Conservation (phyloP, 1,140 invertebrate species). For the Vanessa tameamea region DNA sequence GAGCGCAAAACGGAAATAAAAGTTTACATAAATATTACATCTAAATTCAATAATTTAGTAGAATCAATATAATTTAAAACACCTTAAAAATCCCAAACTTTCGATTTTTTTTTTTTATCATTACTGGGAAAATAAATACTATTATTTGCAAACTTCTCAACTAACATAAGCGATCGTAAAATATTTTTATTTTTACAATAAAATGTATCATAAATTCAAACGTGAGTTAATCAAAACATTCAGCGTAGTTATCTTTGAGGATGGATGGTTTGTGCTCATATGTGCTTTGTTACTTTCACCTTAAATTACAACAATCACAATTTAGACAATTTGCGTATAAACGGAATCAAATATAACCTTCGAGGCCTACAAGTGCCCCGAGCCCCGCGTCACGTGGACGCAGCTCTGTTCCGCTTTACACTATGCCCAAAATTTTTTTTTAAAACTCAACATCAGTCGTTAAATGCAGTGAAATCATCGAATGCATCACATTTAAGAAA, state of each 20-base stretch:
- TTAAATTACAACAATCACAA: slow-evolving; percentile 76
- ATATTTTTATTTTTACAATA: slow-evolving; percentile 77
- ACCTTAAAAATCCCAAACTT: slow-evolving; percentile 69
- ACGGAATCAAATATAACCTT: slow-evolving; percentile 39
- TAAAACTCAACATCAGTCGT: slow-evolving; percentile 72
- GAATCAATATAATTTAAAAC: slow-evolving; percentile 70
- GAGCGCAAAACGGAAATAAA: slow-evolving; percentile 57
- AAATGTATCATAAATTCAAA: slow-evolving; percentile 81
- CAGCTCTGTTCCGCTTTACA: slow-evolving; percentile 38
- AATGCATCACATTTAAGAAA: slow-evolving; percentile 71
- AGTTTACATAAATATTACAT: slow-evolving; percentile 55
- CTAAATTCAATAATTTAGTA: slow-evolving; percentile 70
- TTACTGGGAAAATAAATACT: slow-evolving; percentile 77
- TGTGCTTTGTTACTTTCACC: slow-evolving; percentile 74
- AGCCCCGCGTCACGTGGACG: neutral
- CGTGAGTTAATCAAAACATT: slow-evolving; percentile 77
- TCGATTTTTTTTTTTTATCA: slow-evolving; percentile 57
- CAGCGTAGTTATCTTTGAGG: slow-evolving; percentile 74
- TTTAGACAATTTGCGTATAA: slow-evolving; percentile 58
- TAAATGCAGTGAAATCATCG: slow-evolving; percentile 73
- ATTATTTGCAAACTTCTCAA: slow-evolving; percentile 77
- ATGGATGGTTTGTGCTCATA: slow-evolving; percentile 79
- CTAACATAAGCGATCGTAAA: slow-evolving; percentile 79
- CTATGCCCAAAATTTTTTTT: slow-evolving; percentile 56
- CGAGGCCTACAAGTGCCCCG: neutral